Conservation (phyloP, 2,888 invertebrate species). For the Pheosia tremula region DNA sequence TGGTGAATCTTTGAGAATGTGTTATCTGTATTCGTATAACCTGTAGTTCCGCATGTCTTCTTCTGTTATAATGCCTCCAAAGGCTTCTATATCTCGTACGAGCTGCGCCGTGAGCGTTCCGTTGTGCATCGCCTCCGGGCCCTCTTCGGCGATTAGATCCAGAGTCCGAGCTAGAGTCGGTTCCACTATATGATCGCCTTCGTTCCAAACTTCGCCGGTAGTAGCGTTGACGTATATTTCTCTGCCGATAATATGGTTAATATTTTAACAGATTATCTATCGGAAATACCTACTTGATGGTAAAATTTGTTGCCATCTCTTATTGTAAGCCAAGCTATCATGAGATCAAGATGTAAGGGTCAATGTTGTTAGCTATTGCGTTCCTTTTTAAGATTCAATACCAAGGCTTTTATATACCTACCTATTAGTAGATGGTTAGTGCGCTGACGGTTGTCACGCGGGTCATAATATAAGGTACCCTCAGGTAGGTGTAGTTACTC, state of each 20-base stretch:
- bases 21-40: slow-evolving; percentile 60
- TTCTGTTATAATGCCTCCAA: slow-evolving; percentile 91
- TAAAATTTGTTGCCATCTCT: too few relatives aligned
- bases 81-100: slow-evolving; percentile 86
- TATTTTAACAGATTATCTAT: too few relatives aligned
- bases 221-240: slow-evolving; percentile 85
- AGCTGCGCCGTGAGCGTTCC: slow-evolving; percentile 88
- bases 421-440: too few relatives aligned
- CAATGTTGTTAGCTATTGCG: too few relatives aligned
- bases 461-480: too few relatives aligned
- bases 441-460: too few relatives aligned
- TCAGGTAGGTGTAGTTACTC: slow-evolving; percentile 12
- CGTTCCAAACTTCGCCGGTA: slow-evolving; percentile 84
- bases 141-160: slow-evolving; percentile 87
- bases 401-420: too few relatives aligned
- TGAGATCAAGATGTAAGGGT: too few relatives aligned
- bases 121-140: slow-evolving; percentile 89
- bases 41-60: slow-evolving; percentile 90
- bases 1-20: too few relatives aligned
- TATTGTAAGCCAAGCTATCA: too few relatives aligned
- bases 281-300: too few relatives aligned
- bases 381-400: too few relatives aligned
- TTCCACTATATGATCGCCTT: slow-evolving; percentile 87
- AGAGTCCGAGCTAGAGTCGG: slow-evolving; percentile 89
- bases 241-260: slow-evolving; percentile 42